Evolutionary conservation across 2,797 vertebrate genomes (phyloP).

Genomic region (Gambusia yucatana): DNA sequence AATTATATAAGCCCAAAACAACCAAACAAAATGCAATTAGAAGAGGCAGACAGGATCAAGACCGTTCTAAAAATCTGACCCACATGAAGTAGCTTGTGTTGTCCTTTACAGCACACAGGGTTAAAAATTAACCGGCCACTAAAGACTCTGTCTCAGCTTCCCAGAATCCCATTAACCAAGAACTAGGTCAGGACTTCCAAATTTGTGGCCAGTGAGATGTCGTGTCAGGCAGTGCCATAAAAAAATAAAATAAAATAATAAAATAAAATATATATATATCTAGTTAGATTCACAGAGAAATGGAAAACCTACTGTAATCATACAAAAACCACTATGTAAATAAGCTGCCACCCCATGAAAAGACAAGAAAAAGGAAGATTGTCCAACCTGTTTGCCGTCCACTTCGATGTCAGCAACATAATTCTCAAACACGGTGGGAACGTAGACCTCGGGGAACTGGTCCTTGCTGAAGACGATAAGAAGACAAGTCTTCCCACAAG

Average conservation of each 20-base stretch:
- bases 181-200: slow-evolving; percentile 46
- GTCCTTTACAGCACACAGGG: slow-evolving; percentile 17
- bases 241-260: no score
- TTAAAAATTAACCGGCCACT: slow-evolving; percentile 42
- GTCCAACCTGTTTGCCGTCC: slow-evolving; percentile 92
- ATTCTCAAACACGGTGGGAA: slow-evolving; percentile 98
- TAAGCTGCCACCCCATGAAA: neutral
- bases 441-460: slow-evolving; percentile 98
- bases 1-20: neutral
- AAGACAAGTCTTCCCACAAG: slow-evolving; percentile 98
- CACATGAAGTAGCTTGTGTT: slow-evolving; percentile 10
- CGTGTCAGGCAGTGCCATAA: neutral
- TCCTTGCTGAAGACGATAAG: slow-evolving; percentile 99
- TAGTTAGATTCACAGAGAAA: no score
- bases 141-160: slow-evolving; percentile 43
- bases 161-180: slow-evolving; percentile 55
- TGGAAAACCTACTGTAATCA: neutral
- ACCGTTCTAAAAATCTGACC: slow-evolving; percentile 26
- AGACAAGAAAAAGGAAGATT: neutral
- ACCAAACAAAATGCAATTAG: slow-evolving; percentile 22
- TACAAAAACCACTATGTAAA: neutral
- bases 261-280: no score
- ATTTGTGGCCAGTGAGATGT: slow-evolving; percentile 29
- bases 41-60: slow-evolving; percentile 42
- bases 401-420: slow-evolving; percentile 99